phyloP scores from a whole-genome alignment of 2,888 invertebrate species.

The Hydriomena furcata region DNA sequence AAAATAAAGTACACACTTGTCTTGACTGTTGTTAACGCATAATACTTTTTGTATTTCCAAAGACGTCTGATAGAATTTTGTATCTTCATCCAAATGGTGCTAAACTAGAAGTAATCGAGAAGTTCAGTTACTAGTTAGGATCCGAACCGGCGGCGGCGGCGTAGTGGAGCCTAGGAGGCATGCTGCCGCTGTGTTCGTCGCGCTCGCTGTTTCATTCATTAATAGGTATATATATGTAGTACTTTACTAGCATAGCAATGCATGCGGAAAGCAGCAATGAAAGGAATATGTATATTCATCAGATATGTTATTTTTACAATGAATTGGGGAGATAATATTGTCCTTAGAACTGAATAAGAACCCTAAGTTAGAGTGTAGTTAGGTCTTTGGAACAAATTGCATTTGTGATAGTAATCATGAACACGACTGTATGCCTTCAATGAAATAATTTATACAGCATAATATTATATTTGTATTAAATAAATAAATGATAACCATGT shows the following conservation, averaged over 20 bases:
- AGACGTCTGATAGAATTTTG: slow-evolving; percentile 51
- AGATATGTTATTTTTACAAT: slow-evolving; percentile 23
- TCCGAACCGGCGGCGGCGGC: not conserved
- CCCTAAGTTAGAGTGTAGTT: slow-evolving; percentile 17
- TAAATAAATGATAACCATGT: slow-evolving; percentile 15
- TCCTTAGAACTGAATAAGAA: slow-evolving; percentile 29
- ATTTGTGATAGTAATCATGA: slow-evolving; percentile 34
- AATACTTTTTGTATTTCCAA: slow-evolving; percentile 69
- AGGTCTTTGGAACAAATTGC: slow-evolving; percentile 30
- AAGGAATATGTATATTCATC: slow-evolving; percentile 32
- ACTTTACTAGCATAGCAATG: slow-evolving; percentile 19
- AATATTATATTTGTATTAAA: slow-evolving; percentile 15
- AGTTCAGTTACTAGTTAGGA: slow-evolving; percentile 33
- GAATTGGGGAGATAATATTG: slow-evolving; percentile 17
- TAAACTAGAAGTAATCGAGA: slow-evolving; percentile 54
- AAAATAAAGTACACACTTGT: slow-evolving; percentile 74
- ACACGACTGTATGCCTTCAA: slow-evolving; percentile 30
- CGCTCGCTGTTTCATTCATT: not conserved
- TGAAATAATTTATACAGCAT: slow-evolving; percentile 16
- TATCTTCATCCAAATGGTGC: slow-evolving; percentile 75
- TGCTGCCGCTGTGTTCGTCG: not conserved
- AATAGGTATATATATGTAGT: slow-evolving; percentile 9
- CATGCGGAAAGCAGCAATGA: slow-evolving; percentile 17
- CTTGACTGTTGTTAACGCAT: slow-evolving; percentile 65
- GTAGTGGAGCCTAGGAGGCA: not conserved